Base-by-base conservation (phyloP, 2,113 vertebrate species). In the Hiodon tergisus region DNA sequence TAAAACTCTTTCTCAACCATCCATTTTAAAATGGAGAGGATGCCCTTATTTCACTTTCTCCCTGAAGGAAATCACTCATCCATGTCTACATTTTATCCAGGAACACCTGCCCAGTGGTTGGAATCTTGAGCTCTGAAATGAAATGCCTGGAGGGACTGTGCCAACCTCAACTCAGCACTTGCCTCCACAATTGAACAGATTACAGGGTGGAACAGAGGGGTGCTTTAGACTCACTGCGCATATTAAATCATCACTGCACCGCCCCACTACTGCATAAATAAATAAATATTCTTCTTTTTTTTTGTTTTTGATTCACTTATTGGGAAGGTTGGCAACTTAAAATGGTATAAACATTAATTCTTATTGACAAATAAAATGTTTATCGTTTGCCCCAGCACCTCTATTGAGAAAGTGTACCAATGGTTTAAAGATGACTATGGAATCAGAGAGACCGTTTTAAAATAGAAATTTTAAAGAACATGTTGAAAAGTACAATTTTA, bases 301-400 rank as follows among this genome's bases (percentile, higher is more conserved):
- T 66, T 31, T 52, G 61, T 14, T 67, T 71, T 72, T 77, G 72
- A 77, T 59, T 77, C 69, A 57, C 53, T 77, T 77, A 71, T 71
- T 70, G 60, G 70, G 69, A 17, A 72, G 54, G 69, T 59, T 50
- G 72, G 70, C 5, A 14, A n/a, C 63, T 72, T 51, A 51, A 6
- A 60, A 17, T 59, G 63, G 69, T 11, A 46, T 62, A 61, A 60
- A 72, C 54, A 69, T 67, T 47, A 7, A 69, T 47, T 66, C 46
- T 71, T 51, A 58, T 17, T 51, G 67, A 54, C 76, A 72, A 59
- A 9, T 72, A 54, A 66, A 63, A 58, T 54, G 51, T 65, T 70
- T 31, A 71, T 70, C 71, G 48, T 4, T 62, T 76, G 52, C 59
- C 9, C 17, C 9, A 61, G 59, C 14, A 75, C 48, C 57, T 51